A percentile compares a stretch with the other conserved stretches of the same genome.
Conservation (phyloP, 2,797 vertebrate species). For the Rhodeus uyekii region DNA sequence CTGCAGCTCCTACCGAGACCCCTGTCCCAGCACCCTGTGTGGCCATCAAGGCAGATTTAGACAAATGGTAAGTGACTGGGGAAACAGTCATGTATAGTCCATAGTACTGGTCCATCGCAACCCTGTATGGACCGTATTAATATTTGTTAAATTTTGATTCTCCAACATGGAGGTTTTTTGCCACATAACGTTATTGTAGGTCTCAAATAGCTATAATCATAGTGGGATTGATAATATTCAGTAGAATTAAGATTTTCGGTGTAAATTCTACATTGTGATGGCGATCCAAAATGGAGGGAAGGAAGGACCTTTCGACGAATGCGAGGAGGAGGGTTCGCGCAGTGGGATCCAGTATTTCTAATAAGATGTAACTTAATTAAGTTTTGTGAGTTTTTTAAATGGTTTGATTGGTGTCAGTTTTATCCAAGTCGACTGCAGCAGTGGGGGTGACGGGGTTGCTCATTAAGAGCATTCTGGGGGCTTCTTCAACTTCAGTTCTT, state of each 20-base stretch:
- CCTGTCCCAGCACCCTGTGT: slow-evolving; percentile 73
- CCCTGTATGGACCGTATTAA: not conserved
- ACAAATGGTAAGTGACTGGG: slow-evolving; percentile 78
- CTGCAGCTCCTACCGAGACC: slow-evolving; percentile 66
- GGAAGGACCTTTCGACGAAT: not conserved
- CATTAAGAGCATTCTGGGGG: slow-evolving; percentile 60
- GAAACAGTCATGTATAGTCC: not conserved
- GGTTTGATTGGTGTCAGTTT: slow-evolving; percentile 9
- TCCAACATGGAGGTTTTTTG: not conserved
- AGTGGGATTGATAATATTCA: not conserved
- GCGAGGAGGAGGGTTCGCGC: not conserved
- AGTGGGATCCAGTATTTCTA: not conserved
- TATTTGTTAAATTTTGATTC: not conserved
- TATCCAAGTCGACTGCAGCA: slow-evolving; percentile 6
- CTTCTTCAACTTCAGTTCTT: slow-evolving; percentile 57
- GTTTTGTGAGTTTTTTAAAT: slow-evolving; percentile 17
- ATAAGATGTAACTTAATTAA: slow-evolving; percentile 1
- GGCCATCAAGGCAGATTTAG: slow-evolving; percentile 77
- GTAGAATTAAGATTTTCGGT: not conserved
- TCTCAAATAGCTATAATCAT: not conserved
- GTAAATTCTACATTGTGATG: slow-evolving; percentile 9
- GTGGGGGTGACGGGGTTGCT: not conserved
- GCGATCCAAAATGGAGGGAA: slow-evolving; percentile 36
- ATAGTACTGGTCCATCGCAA: not conserved
- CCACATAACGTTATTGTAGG: not conserved